A percentile compares a stretch with the other conserved stretches of the same genome.
These are phyloP conservation scores for Prenolepis imparis DNA, from an alignment of 2,888 invertebrate species.

Conservation along the genomic window DNA sequence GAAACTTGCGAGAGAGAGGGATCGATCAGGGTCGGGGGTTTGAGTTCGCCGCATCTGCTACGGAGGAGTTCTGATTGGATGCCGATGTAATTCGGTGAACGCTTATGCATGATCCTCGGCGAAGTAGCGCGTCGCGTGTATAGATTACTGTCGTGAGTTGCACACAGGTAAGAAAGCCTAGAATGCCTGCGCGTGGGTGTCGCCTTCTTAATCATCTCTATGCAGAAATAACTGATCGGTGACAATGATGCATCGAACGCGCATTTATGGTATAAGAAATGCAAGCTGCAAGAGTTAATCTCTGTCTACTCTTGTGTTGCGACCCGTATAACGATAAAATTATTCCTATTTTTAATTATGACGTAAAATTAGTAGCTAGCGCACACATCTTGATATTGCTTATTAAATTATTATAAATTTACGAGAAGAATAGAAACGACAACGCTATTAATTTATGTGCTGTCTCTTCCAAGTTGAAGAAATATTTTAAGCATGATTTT, in stretches of 20 bases:
- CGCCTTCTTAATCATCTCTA: background rate
- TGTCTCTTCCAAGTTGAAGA: background rate
- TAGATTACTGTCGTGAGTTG: conserved; percentile 27
- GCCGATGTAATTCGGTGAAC: conserved; percentile 47
- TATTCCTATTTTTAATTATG: conserved; percentile 24
- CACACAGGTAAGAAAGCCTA: conserved; percentile 11
- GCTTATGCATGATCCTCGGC: conserved; percentile 36
- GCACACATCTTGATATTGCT: background rate
- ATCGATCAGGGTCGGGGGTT: conserved; percentile 31
- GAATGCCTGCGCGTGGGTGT: conserved; percentile 21
- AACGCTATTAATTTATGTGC: background rate
- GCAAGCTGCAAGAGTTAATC: conserved; percentile 43
- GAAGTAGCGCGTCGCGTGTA: conserved; percentile 12
- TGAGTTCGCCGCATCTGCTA: conserved; percentile 26
- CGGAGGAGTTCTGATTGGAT: conserved; percentile 42
- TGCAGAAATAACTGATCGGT: conserved; percentile 4
- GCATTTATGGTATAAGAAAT: conserved; percentile 34
- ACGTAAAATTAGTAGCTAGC: background rate
- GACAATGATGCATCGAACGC: conserved; percentile 6
- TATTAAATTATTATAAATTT: conserved; percentile 7
- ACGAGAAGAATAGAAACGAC: background rate
- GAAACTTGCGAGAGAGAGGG: conserved; percentile 48
- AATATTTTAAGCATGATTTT: background rate
- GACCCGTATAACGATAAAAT: background rate
- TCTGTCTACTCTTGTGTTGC: background rate